Evolutionary conservation across 1,140 invertebrate species (phyloP).

Genomic region (Brachionus angularis): DNA sequence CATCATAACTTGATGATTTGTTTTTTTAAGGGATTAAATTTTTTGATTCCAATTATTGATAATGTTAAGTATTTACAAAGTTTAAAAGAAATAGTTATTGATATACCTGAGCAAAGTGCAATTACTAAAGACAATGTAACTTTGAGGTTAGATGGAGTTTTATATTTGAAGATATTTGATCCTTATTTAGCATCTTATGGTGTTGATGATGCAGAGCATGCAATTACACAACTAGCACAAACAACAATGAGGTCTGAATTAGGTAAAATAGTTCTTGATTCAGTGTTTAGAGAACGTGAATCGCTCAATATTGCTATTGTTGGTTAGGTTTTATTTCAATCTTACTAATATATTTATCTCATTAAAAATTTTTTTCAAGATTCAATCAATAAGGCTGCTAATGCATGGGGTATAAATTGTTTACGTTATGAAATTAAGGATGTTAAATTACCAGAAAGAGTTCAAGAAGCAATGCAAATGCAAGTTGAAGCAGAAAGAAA

Average conservation of each 20-base stretch:
- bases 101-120: conserved; percentile 95
- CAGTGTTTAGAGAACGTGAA: conserved; percentile 92
- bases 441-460: conserved; percentile 80
- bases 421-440: conserved; percentile 70
- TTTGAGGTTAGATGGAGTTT: conserved; percentile 89
- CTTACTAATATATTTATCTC: background rate
- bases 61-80: conserved; percentile 95
- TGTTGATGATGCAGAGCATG: conserved; percentile 98
- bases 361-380: conserved; percentile 62
- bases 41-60: conserved; percentile 86
- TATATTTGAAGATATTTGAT: conserved; percentile 88
- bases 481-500: conserved; percentile 67
- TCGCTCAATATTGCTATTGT: conserved; percentile 92
- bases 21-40: conserved; percentile 72
- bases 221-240: conserved; percentile 95
- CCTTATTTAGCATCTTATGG: conserved; percentile 95
- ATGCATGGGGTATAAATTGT: conserved; percentile 95
- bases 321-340: background rate
- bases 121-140: conserved; percentile 97
- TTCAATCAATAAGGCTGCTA: conserved; percentile 93
- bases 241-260: conserved; percentile 98
- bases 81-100: conserved; percentile 97
- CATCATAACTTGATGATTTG: conserved; percentile 44
- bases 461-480: conserved; percentile 99
- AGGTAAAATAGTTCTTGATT: conserved; percentile 94